phyloP scores from a whole-genome alignment of 2,113 vertebrate species.

The Lepus europaeus region DNA sequence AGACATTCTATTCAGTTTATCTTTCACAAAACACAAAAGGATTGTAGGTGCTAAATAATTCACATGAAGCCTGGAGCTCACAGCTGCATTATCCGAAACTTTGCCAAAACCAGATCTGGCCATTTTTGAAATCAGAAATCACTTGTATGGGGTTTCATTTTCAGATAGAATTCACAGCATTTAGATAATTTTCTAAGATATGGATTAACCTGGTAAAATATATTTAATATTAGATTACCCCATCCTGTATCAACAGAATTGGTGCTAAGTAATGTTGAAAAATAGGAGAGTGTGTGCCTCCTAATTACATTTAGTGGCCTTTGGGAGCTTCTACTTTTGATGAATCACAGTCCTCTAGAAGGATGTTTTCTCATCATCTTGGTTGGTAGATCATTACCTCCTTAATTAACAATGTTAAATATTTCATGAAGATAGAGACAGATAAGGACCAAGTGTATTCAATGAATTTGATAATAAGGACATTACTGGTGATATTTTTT shows the following conservation, averaged over 20 bases:
- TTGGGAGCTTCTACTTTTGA: neutral
- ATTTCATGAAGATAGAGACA: constrained; percentile 12
- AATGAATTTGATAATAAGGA: neutral
- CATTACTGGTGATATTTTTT: neutral
- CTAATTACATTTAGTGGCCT: neutral
- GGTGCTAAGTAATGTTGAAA: neutral
- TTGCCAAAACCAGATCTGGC: constrained; percentile 53
- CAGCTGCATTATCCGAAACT: constrained; percentile 60
- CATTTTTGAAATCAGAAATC: constrained; percentile 52
- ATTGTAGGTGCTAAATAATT: constrained; percentile 76
- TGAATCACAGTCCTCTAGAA: neutral
- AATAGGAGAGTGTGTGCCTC: neutral
- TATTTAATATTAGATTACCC: neutral
- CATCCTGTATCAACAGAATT: neutral
- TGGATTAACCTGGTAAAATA: neutral
- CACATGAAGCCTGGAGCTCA: constrained; percentile 58
- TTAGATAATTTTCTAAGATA: neutral
- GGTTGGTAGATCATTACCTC: neutral
- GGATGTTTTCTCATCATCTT: neutral
- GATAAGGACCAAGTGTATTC: neutral
- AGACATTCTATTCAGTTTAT: constrained; percentile 64
- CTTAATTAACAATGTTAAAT: neutral
- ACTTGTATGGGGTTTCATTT: neutral
- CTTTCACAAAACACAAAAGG: constrained; percentile 61
- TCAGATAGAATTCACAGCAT: neutral